phyloP scores from a whole-genome alignment of 2,797 vertebrate genomes.

The Cryptoblepharus egeriae region DNA sequence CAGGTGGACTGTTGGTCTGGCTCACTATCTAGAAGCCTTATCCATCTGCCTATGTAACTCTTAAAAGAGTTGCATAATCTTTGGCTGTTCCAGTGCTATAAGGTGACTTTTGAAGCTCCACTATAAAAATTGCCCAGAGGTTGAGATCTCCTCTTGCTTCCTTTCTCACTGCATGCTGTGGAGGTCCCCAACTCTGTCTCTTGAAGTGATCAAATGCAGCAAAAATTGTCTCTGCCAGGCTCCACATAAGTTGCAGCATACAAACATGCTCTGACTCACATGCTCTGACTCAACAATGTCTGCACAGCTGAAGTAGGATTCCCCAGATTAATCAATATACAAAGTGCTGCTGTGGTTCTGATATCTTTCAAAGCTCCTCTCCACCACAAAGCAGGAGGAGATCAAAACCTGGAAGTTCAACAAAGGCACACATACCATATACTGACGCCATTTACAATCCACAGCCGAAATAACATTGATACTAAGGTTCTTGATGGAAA shows the following conservation, averaged over 20 bases:
- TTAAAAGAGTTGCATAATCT: neutral
- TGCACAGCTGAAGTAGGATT: constrained; percentile 17
- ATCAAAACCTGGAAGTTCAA: constrained; percentile 55
- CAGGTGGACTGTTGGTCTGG: neutral
- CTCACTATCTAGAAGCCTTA: neutral
- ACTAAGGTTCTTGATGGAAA: constrained; percentile 27
- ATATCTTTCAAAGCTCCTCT: constrained; percentile 55
- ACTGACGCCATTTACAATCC: constrained; percentile 6
- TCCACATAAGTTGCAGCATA: neutral
- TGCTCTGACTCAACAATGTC: constrained; percentile 19
- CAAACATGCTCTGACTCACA: constrained; percentile 17
- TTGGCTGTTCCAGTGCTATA: neutral
- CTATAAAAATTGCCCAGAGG: neutral
- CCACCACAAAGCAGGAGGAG: constrained; percentile 40
- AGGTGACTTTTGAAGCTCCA: neutral
- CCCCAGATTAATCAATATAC: constrained; percentile 55
- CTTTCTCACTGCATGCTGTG: too few relatives aligned
- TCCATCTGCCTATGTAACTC: neutral
- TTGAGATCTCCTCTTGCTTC: neutral
- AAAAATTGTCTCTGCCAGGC: neutral
- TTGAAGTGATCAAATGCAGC: neutral
- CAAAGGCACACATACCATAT: constrained; percentile 11
- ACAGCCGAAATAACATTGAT: constrained; percentile 31
- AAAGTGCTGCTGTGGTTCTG: constrained; percentile 52
- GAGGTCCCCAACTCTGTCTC: neutral